Percentiles rank a stretch among this genome's conserved stretches.
Conservation (phyloP, 2,113 vertebrate genomes). For the Mobula hypostoma region DNA sequence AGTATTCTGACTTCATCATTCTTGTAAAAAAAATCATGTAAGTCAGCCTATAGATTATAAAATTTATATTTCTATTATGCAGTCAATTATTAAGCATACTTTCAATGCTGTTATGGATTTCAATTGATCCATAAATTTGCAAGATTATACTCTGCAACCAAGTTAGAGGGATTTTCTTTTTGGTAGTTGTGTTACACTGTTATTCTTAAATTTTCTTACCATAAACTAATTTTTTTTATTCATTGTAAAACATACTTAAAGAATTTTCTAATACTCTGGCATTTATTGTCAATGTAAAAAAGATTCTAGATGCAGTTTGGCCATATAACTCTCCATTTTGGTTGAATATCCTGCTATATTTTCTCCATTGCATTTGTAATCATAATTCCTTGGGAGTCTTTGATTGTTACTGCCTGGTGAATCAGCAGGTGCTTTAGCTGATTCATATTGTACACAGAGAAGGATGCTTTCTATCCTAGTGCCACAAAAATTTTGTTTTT, state of each 20-base stretch:
- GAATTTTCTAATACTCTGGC: background rate
- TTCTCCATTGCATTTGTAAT: background rate
- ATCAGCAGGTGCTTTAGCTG: background rate
- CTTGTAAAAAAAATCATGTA: background rate
- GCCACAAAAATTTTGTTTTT: too few relatives aligned
- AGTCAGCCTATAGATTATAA: background rate
- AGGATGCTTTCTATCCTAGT: background rate
- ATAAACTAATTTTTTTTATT: background rate
- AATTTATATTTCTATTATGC: background rate
- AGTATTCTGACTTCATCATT: background rate
- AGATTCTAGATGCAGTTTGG: background rate
- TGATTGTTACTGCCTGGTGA: background rate
- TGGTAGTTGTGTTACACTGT: background rate
- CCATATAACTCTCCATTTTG: background rate
- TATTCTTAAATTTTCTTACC: background rate
- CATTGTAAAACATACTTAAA: background rate
- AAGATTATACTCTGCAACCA: background rate
- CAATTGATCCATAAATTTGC: background rate
- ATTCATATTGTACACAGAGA: background rate
- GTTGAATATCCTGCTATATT: background rate
- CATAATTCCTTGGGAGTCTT: background rate
- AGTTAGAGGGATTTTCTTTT: background rate
- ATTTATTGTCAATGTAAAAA: background rate
- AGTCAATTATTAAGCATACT: background rate
- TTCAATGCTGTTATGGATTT: background rate